Percentiles rank a stretch among this genome's conserved stretches.
phyloP scores from a whole-genome alignment of 2,888 invertebrate species.

The Orthosia gothica region DNA sequence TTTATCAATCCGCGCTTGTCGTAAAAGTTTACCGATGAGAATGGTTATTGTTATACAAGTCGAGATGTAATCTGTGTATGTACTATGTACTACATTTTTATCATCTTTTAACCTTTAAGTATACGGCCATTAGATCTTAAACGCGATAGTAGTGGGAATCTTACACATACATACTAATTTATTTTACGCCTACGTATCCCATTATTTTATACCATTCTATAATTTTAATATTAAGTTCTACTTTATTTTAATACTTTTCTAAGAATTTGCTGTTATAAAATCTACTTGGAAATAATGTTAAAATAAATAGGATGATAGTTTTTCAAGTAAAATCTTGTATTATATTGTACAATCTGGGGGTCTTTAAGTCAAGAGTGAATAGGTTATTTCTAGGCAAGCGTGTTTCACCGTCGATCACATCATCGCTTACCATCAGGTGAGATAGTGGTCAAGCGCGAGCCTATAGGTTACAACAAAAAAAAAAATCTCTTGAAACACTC shows the following conservation, averaged over 20 bases:
- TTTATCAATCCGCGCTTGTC: conserved; percentile 41
- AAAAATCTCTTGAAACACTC: neutral
- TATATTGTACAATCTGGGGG: no score
- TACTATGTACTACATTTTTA: conserved; percentile 10
- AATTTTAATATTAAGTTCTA: no score
- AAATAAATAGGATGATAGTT: no score
- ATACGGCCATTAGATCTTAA: neutral
- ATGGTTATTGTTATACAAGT: conserved; percentile 47
- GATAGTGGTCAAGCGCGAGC: no score
- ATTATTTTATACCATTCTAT: neutral
- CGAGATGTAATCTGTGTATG: conserved; percentile 28
- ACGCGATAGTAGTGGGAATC: neutral
- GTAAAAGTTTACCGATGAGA: conserved; percentile 45
- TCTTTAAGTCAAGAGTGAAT: no score
- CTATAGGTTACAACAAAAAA: no score
- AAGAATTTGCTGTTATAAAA: no score
- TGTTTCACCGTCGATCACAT: no score
- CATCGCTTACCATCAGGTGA: no score
- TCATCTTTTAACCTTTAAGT: neutral
- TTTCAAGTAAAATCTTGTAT: neutral
- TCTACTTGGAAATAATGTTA: neutral
- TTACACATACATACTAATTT: neutral
- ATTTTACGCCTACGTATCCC: neutral
- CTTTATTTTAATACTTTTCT: no score
- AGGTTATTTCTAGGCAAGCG: no score